Conservation (phyloP, 2,113 vertebrate genomes). For the Tiliqua scincoides region DNA sequence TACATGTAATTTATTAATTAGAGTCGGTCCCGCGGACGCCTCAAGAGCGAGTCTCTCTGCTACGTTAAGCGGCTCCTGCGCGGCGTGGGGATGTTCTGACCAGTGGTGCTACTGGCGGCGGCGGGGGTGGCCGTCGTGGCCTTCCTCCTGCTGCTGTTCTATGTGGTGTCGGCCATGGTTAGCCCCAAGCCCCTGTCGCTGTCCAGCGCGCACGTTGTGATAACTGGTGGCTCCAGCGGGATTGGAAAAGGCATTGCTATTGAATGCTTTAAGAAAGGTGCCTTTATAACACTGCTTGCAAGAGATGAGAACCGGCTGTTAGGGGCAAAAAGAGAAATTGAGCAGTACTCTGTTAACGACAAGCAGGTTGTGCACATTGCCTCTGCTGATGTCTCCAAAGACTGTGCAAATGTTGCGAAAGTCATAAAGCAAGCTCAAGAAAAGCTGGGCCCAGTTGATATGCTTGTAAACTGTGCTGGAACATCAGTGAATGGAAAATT, state of each 20-base stretch:
- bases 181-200: slow-evolving; percentile 92
- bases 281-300: slow-evolving; percentile 96
- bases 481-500: too few relatives aligned
- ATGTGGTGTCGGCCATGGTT: slow-evolving; percentile 93
- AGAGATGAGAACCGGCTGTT: slow-evolving; percentile 93
- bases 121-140: slow-evolving; percentile 78
- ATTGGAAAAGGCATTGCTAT: slow-evolving; percentile 96
- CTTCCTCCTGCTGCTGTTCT: slow-evolving; percentile 90
- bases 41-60: too few relatives aligned
- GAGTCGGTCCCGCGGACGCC: accelerated
- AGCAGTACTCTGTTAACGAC: slow-evolving; percentile 92
- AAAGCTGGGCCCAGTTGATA: too few relatives aligned
- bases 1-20: too few relatives aligned
- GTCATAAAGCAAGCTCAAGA: too few relatives aligned
- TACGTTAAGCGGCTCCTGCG: not conserved
- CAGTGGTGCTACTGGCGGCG: not conserved
- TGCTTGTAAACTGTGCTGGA: too few relatives aligned
- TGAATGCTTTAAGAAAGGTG: slow-evolving; percentile 94
- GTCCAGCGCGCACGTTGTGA: slow-evolving; percentile 95
- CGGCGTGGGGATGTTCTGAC: not conserved
- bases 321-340: slow-evolving; percentile 95
- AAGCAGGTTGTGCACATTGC: too few relatives aligned
- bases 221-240: slow-evolving; percentile 96
- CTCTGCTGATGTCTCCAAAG: too few relatives aligned
- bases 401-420: too few relatives aligned